These are phyloP conservation scores for Coreius guichenoti DNA, from an alignment of 2,797 vertebrate species.

Conservation along the genomic window DNA sequence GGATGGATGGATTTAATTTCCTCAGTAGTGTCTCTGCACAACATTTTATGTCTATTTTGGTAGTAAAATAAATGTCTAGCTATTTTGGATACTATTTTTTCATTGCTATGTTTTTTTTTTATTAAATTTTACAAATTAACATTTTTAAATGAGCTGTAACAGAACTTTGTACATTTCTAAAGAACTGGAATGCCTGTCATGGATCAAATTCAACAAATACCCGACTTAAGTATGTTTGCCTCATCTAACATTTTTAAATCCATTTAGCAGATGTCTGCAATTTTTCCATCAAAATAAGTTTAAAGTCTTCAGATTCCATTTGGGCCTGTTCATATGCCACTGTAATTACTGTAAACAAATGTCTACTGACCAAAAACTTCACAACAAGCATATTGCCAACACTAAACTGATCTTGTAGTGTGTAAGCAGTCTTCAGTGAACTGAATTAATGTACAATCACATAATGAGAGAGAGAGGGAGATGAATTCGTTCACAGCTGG, in stretches of 20 bases:
- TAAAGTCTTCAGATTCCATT: not conserved
- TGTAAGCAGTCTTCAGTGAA: slow-evolving; percentile 4
- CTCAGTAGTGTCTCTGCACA: not conserved
- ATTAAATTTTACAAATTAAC: not conserved
- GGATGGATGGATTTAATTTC: not conserved
- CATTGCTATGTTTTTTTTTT: not conserved
- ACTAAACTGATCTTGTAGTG: not conserved
- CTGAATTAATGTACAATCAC: slow-evolving; percentile 19
- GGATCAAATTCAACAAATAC: not conserved
- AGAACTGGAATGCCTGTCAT: not conserved
- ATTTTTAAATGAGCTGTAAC: not conserved
- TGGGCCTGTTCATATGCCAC: not conserved
- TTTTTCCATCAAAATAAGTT: not conserved
- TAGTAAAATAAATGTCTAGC: not conserved
- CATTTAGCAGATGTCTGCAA: not conserved
- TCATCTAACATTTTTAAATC: not conserved
- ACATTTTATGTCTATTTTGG: not conserved
- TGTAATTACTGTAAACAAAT: slow-evolving; percentile 1
- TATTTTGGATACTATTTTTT: not conserved
- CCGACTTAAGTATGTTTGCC: not conserved
- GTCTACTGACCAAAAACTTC: not conserved
- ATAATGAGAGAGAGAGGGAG: slow-evolving; percentile 48
- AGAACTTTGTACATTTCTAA: not conserved
- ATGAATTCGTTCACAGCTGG: slow-evolving; percentile 64
- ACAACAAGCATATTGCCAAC: not conserved